These are phyloP conservation scores for Phyto melanocephala DNA, from an alignment of 2,888 invertebrate species.

Conservation along the genomic window DNA sequence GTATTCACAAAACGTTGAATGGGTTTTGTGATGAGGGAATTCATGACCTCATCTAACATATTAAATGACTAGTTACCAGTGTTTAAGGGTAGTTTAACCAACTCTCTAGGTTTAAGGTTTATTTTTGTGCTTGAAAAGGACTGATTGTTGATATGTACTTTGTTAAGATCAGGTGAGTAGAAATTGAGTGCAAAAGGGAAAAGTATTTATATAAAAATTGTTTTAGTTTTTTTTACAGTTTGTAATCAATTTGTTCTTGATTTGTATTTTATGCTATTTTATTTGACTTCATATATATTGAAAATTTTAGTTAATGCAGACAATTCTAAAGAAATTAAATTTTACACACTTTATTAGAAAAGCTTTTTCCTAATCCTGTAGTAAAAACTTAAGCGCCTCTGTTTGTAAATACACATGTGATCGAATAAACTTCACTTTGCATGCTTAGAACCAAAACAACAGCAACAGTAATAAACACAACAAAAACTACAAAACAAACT, in stretches of 20 bases:
- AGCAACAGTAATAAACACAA: constrained; percentile 1
- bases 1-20: constrained; percentile 7
- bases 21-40: background rate
- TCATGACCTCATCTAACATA: constrained; percentile 57
- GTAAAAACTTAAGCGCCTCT: constrained; percentile 21
- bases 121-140: background rate
- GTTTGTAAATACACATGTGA: background rate
- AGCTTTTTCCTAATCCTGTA: too few species aligned
- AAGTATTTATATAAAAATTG: too few species aligned
- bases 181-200: too few species aligned
- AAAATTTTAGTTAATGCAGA: too few species aligned
- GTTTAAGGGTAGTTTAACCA: constrained; percentile 33
- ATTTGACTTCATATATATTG: too few species aligned
- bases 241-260: background rate
- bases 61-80: constrained; percentile 12
- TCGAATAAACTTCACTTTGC: constrained; percentile 30
- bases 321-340: too few species aligned
- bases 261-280: too few species aligned
- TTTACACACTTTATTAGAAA: too few species aligned
- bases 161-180: background rate
- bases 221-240: background rate
- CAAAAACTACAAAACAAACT: background rate
- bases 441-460: constrained; percentile 3
- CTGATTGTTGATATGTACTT: background rate
- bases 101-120: background rate